Base-by-base conservation (phyloP, 37 sponge, comb jelly and placozoan species). In the Haliclona indistincta region DNA sequence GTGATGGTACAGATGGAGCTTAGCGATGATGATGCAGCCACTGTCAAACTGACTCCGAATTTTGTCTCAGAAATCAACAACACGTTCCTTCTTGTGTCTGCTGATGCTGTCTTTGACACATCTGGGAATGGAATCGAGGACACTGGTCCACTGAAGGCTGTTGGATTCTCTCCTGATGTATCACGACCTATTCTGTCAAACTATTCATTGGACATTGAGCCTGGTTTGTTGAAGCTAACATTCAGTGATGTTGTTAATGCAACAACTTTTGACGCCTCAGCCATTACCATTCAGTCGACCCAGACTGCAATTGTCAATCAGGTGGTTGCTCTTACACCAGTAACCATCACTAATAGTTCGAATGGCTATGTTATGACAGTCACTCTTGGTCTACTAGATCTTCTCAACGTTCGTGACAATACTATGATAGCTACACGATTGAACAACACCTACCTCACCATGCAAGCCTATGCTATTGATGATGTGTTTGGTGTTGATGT, bases 401-500 rank as follows among this genome's bases (percentile, higher is more conserved):
- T 74, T 26, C 68, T 95, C 5, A 61, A 70, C 35, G 64, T 95
- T n/a, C 56, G 88, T 53, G 89, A 88, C 47, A 87, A 80, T 20
- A 76, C 61, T 4, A 75, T 43, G 22, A 66, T 95, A 11, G 96
- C 92, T 22, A 78, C 79, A 6, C 37, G 30, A 15, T 30, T 13
- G 20, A 47, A 40, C 6, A 95, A 68, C 30, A 82, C 89, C 0
- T 95, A 73, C 54, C 73, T 95, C 26, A 85, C 87, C 17, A 82
- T 95, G 78, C 96, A 95, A 51, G 96, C 96, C 0, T 91, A 75
- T 82, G 96, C 80, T 8, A 82, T 95, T 75, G 96, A 95, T 81
- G 92, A 95, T 84, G 71, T 95, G 4, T 82, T 74, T 68, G 84
- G 84, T 28, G 72, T 82, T 2, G 89, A 95, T 69, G 78, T 93